These are phyloP conservation scores for Drosophila littoralis DNA, from an alignment of 1,140 invertebrate species.

Conservation along the genomic window DNA sequence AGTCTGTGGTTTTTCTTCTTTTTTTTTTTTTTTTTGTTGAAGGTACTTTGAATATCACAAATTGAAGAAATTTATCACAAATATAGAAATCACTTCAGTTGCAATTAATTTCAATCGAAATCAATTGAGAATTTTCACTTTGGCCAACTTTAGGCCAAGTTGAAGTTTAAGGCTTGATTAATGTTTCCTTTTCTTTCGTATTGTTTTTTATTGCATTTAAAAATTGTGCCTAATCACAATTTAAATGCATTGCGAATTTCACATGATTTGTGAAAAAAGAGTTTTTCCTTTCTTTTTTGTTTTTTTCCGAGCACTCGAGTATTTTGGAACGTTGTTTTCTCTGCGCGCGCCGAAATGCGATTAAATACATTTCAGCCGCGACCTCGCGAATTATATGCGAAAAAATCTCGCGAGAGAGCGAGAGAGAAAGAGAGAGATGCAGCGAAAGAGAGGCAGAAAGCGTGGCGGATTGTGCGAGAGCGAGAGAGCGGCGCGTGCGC, in stretches of 20 bases:
- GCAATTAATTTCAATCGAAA: constrained; percentile 67
- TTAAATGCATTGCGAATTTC: constrained; percentile 29
- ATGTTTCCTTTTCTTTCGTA: constrained; percentile 3
- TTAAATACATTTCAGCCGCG: constrained; percentile 67
- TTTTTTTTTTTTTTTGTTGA: background rate
- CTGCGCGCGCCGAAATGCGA: constrained; percentile 71
- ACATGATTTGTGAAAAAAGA: constrained; percentile 33
- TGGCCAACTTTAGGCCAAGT: constrained; percentile 15
- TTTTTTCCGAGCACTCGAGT: constrained; percentile 33
- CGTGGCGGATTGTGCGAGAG: constrained; percentile 38
- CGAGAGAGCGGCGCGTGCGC: constrained; percentile 40
- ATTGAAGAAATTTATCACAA: constrained; percentile 60
- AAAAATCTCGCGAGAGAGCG: constrained; percentile 35
- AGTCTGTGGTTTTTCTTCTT: constrained; percentile 42
- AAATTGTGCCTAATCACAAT: constrained; percentile 51
- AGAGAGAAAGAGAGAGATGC: background rate
- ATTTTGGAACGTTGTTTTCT: constrained; percentile 67
- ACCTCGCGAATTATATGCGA: constrained; percentile 80
- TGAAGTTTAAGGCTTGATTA: constrained; percentile 32
- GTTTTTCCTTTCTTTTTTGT: constrained; percentile 5
- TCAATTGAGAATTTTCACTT: constrained; percentile 54
- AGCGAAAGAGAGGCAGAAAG: constrained; percentile 5
- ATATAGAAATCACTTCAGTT: constrained; percentile 40
- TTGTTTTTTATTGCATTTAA: constrained; percentile 29
- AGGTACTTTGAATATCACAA: constrained; percentile 48